Evolutionary conservation across 1,140 invertebrate genomes (phyloP).

Genomic region (Copidosoma floridanum): DNA sequence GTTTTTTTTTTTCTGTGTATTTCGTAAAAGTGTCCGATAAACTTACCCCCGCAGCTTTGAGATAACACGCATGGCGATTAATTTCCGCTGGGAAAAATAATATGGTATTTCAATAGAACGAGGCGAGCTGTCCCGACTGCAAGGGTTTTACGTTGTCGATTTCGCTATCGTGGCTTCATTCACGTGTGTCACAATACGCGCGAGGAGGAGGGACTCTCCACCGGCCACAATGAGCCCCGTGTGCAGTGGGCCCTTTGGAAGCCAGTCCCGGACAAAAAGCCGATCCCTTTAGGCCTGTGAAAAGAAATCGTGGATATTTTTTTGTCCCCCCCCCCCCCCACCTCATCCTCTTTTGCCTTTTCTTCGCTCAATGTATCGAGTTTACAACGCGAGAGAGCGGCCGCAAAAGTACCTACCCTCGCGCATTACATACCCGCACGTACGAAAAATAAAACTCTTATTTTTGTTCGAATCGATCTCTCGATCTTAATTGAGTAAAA

Average conservation of each 20-base stretch:
- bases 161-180: constrained; percentile 19
- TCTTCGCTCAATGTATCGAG: constrained; percentile 2
- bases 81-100: neutral
- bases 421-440: too few relatives aligned
- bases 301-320: constrained; percentile 23
- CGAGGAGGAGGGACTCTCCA: constrained; percentile 14
- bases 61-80: too few relatives aligned
- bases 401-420: constrained; percentile 22
- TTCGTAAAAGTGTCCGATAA: too few relatives aligned
- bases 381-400: constrained; percentile 9
- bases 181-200: constrained; percentile 15
- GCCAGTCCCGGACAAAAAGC: neutral
- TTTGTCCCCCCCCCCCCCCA: constrained; percentile 3
- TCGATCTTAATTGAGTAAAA: constrained; percentile 25
- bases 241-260: constrained; percentile 17
- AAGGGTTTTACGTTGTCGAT: constrained; percentile 13
- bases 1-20: too few relatives aligned
- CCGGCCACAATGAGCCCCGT: constrained; percentile 21
- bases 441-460: too few relatives aligned
- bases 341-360: constrained; percentile 17
- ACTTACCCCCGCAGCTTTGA: too few relatives aligned
- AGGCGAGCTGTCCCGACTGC: constrained; percentile 2
- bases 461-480: constrained; percentile 24
- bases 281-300: constrained; percentile 15
- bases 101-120: constrained; percentile 2